Conservation (phyloP, 35 echinoderm and acorn worm genomes). For the Heliocidaris tuberculata region DNA sequence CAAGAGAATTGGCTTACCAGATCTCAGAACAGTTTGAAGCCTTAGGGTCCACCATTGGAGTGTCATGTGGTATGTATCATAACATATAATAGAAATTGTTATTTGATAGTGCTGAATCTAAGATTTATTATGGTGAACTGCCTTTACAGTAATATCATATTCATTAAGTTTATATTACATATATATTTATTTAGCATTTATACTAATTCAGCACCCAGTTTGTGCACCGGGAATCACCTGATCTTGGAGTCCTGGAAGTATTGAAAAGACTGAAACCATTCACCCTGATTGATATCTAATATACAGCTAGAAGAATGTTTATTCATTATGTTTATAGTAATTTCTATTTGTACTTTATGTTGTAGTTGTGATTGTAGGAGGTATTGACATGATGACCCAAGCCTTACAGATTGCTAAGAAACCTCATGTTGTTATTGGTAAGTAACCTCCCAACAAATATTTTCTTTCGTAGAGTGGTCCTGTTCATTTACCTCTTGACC, state of each 20-base stretch:
- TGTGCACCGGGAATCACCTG: too few relatives aligned
- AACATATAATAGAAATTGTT: background rate
- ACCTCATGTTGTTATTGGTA: conserved; percentile 89
- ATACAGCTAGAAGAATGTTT: too few relatives aligned
- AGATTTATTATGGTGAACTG: too few relatives aligned
- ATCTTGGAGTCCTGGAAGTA: too few relatives aligned
- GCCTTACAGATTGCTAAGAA: conserved; percentile 92
- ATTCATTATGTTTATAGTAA: background rate
- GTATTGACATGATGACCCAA: conserved; percentile 99
- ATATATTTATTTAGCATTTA: too few relatives aligned
- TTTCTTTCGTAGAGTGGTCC: background rate
- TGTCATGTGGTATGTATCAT: conserved; percentile 78
- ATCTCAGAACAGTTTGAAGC: conserved; percentile 98
- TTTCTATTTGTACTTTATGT: background rate
- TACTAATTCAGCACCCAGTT: too few relatives aligned
- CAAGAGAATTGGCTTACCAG: conserved; percentile 93
- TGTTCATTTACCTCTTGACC: too few relatives aligned
- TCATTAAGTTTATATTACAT: too few relatives aligned
- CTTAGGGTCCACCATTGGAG: conserved; percentile 77
- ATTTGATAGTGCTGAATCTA: background rate
- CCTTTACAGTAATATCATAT: too few relatives aligned
- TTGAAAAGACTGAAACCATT: too few relatives aligned
- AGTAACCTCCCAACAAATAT: background rate
- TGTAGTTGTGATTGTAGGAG: conserved; percentile 84
- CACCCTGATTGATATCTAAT: too few relatives aligned